Conservation (phyloP, 1,140 invertebrate species). For the Monomorium pharaonis region DNA sequence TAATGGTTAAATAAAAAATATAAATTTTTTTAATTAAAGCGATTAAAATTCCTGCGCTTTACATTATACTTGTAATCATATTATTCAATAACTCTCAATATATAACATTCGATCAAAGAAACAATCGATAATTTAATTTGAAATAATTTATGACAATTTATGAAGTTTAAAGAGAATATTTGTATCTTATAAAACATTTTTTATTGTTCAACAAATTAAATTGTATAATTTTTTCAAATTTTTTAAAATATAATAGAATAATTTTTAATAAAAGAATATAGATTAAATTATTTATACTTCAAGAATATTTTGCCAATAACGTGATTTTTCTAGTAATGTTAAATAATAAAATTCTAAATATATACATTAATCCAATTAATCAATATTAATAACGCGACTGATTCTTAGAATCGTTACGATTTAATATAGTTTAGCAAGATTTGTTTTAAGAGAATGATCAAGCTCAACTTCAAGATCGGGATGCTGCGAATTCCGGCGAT, state of each 20-base stretch:
- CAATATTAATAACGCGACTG: background rate
- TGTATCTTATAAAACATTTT: background rate
- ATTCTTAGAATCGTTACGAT: background rate
- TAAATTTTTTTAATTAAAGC: background rate
- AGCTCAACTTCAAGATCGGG: conserved; percentile 10
- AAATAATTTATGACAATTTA: no score
- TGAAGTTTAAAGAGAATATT: background rate
- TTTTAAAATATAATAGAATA: conserved; percentile 1
- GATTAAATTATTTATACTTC: background rate
- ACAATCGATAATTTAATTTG: background rate
- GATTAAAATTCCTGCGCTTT: background rate
- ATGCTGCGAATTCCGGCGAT: conserved; percentile 46
- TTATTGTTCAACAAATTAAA: background rate
- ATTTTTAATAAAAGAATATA: background rate
- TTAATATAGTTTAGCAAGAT: conserved; percentile 10
- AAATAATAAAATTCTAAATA: conserved; percentile 20
- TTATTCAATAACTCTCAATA: background rate
- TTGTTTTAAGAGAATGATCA: conserved; percentile 3
- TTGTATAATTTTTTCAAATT: background rate
- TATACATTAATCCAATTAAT: conserved; percentile 1
- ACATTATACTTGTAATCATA: background rate
- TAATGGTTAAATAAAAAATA: background rate
- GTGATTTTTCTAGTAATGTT: background rate
- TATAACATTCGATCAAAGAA: background rate
- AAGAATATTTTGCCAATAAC: background rate